Conservation (phyloP, 2,113 vertebrate species). For the Dermatemys mawii region DNA sequence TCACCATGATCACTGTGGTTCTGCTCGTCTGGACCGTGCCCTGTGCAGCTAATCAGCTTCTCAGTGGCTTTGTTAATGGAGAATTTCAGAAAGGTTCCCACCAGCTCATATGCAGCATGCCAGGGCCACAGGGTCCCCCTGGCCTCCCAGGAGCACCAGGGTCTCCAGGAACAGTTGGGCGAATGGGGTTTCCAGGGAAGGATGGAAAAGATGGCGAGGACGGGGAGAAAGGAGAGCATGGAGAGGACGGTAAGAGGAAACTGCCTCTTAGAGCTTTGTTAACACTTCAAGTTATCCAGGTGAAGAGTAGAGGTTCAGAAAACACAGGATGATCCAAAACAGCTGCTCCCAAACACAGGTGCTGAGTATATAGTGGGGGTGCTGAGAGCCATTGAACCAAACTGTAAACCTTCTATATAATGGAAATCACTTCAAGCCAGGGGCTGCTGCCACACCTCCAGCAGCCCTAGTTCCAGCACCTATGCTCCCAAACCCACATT, state of each 20-base stretch:
- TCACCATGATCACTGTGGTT: conserved; percentile 82
- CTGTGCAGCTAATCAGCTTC: conserved; percentile 80
- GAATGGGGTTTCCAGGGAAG: conserved; percentile 89
- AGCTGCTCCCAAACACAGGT: neutral
- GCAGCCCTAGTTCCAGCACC: too few relatives aligned
- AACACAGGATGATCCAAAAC: neutral
- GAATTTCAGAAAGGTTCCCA: conserved; percentile 82
- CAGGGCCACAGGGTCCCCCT: conserved; percentile 86
- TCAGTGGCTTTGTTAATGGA: conserved; percentile 72
- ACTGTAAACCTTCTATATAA: too few relatives aligned
- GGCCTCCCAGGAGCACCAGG: conserved; percentile 87
- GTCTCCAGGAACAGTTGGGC: conserved; percentile 83
- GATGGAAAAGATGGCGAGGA: conserved; percentile 92
- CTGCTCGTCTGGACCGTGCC: conserved; percentile 83
- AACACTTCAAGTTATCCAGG: neutral
- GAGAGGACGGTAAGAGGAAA: conserved; percentile 83
- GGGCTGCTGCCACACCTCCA: too few relatives aligned
- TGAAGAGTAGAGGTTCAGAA: neutral
- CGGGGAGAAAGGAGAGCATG: conserved; percentile 85
- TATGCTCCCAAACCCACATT: neutral
- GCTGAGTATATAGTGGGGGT: too few relatives aligned
- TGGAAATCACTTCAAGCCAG: too few relatives aligned
- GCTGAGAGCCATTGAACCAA: too few relatives aligned
- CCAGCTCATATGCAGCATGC: conserved; percentile 89
- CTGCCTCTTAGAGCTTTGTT: accelerated